Conservation (phyloP, 2,888 invertebrate species). For the Andrena camellia region DNA sequence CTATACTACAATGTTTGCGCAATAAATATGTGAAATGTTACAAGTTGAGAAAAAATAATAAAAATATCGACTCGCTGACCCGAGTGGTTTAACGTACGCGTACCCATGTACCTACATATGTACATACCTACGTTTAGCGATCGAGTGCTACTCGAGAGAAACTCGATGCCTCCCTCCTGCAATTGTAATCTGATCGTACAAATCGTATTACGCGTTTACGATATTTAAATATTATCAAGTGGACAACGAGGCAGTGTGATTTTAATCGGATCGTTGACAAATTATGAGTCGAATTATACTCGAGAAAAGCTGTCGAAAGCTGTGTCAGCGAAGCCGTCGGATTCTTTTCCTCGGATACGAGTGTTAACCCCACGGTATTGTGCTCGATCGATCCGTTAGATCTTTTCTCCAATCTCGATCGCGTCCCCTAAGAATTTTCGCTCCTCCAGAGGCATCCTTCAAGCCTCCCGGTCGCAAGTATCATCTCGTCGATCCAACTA, state of each 20-base stretch:
- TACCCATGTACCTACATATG: no score
- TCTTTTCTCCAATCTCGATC: neutral
- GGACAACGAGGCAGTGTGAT: neutral
- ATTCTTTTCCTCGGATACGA: neutral
- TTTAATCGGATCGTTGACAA: neutral
- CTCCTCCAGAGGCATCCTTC: neutral
- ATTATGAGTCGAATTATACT: neutral
- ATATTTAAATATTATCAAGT: neutral
- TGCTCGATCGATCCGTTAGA: neutral
- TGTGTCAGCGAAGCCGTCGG: neutral
- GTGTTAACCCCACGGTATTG: neutral
- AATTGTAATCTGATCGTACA: neutral
- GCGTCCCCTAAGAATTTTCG: neutral
- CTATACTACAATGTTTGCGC: constrained; percentile 46
- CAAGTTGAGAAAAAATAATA: constrained; percentile 3
- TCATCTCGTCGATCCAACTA: no score
- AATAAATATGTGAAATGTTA: constrained; percentile 39
- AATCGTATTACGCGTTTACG: neutral
- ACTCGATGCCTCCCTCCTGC: neutral
- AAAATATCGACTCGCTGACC: neutral
- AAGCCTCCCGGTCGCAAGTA: neutral
- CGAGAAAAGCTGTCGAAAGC: neutral
- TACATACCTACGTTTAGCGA: neutral
- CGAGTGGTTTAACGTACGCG: neutral
- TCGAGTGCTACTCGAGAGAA: constrained; percentile 11